Evolutionary conservation across 2,113 vertebrate species (phyloP), one percentile per base, ranked within the genome.

Genomic region (Oxyruncus cristatus): DNA sequence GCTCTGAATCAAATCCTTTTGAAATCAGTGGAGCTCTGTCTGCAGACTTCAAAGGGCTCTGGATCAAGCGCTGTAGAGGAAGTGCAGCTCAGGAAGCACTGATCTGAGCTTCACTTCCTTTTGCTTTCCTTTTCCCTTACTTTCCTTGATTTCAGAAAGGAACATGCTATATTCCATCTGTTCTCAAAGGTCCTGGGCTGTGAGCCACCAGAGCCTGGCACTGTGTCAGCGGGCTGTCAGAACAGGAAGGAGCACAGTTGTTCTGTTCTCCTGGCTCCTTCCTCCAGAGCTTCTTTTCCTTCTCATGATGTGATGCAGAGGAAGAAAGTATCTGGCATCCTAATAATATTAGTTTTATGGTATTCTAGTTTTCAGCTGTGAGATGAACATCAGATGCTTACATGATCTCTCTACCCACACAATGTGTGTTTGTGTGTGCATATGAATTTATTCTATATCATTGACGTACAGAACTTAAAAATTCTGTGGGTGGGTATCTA

Each of bases 361-460:
- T 81, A 63, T 52, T 80, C 46, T 77, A 20, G 3, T 93, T 70
- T 88, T 89, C 56, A 92, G 46, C 71, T 85, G 75, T 80, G 92
- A 88, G 79, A 80, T 88, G 90, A 94, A 76, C 78, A 85, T 90
- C 85, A 62, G 71, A 73, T 80, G 78, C 41, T 90, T 75, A 39
- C 24, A 14, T 11, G 53, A 13, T 78, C 32, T 92, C 44, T 66
- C 78, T 90, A 65, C 79, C 58, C 76, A 65, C 81, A 73, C 49
- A 85, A 28, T 55, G 17, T 47, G 50, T 67, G 49, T 77, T 87
- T 73, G 23, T 72, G 33, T 71, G 16, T 66, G 24, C 16, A 26
- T 59, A 44, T 66, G 46, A 92, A 90, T 90, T 56, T 62, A n/a
- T 70, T 32, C 15, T 53, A 24, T 39, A 33, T 6, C 33, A 53